Evolutionary conservation across 2,888 invertebrate species (phyloP).

Genomic region (Drosophila flavopinicola): DNA sequence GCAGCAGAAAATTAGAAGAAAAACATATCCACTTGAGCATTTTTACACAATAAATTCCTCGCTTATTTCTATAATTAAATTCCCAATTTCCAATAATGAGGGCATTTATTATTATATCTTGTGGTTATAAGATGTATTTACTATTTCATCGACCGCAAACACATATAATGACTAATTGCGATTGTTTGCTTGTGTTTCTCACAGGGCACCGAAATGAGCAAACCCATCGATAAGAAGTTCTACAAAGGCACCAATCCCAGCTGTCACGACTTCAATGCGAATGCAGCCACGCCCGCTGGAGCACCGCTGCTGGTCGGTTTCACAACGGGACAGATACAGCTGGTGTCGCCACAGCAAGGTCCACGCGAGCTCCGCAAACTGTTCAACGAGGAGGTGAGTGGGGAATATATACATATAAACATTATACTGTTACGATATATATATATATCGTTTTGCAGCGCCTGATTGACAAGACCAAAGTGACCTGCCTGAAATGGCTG

Average conservation of each 20-base stretch:
- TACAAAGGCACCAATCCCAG: slow-evolving; percentile 99
- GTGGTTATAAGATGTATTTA: too few relatives aligned
- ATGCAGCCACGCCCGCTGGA: slow-evolving; percentile 92
- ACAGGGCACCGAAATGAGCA: slow-evolving; percentile 96
- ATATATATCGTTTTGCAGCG: slow-evolving; percentile 70
- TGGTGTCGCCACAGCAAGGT: slow-evolving; percentile 98
- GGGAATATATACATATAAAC: background rate
- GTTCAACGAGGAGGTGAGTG: slow-evolving; percentile 97
- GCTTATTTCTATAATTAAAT: too few relatives aligned
- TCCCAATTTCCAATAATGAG: too few relatives aligned
- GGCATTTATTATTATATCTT: background rate
- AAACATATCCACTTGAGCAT: too few relatives aligned
- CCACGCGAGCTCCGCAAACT: slow-evolving; percentile 98
- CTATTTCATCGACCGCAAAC: background rate
- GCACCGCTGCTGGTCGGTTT: slow-evolving; percentile 97
- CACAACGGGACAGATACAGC: slow-evolving; percentile 98
- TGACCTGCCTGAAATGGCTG: slow-evolving; percentile 99
- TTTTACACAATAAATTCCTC: too few relatives aligned
- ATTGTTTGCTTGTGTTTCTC: slow-evolving; percentile 24
- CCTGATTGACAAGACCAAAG: slow-evolving; percentile 85
- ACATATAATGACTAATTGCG: background rate
- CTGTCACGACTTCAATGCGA: slow-evolving; percentile 98
- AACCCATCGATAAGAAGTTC: slow-evolving; percentile 98
- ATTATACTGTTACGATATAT: background rate
- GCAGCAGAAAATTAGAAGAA: background rate